These are phyloP conservation scores for Ptilodon capucinus DNA, from an alignment of 2,888 invertebrate species.

Conservation along the genomic window DNA sequence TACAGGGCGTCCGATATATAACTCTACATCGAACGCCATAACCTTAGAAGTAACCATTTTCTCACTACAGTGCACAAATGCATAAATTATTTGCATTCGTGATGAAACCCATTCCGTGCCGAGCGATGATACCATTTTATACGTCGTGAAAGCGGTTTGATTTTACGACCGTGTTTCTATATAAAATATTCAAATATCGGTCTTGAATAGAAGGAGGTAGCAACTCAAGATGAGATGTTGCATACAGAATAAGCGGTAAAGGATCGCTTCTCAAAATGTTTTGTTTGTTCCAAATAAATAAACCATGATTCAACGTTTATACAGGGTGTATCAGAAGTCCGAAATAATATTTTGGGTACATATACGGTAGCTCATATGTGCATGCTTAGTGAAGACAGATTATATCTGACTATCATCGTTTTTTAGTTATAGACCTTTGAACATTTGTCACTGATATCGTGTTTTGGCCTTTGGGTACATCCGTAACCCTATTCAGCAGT, in stretches of 20 bases:
- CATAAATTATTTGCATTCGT: slow-evolving; percentile 25
- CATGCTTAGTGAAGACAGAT: too few relatives aligned
- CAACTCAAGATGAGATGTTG: neutral
- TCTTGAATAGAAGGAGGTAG: too few relatives aligned
- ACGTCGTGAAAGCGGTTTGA: slow-evolving; percentile 13
- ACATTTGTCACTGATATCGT: too few relatives aligned
- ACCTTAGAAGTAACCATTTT: neutral
- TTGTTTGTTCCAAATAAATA: neutral
- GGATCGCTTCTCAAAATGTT: neutral
- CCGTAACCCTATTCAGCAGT: too few relatives aligned
- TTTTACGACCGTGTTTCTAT: slow-evolving; percentile 15
- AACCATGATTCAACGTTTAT: too few relatives aligned
- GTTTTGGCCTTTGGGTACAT: too few relatives aligned
- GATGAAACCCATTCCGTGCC: slow-evolving; percentile 12
- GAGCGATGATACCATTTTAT: neutral
- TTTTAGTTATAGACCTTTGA: too few relatives aligned
- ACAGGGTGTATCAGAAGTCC: too few relatives aligned
- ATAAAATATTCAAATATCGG: neutral
- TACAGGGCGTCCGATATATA: slow-evolving; percentile 12
- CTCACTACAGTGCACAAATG: slow-evolving; percentile 5
- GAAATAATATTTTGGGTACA: too few relatives aligned
- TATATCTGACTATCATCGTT: too few relatives aligned
- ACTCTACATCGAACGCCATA: slow-evolving; percentile 16
- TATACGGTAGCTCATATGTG: too few relatives aligned
- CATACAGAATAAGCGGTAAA: neutral